Percentiles rank a stretch among this genome's conserved stretches.
phyloP scores from a whole-genome alignment of 2,888 invertebrate species.

The Saturnia pavonia region DNA sequence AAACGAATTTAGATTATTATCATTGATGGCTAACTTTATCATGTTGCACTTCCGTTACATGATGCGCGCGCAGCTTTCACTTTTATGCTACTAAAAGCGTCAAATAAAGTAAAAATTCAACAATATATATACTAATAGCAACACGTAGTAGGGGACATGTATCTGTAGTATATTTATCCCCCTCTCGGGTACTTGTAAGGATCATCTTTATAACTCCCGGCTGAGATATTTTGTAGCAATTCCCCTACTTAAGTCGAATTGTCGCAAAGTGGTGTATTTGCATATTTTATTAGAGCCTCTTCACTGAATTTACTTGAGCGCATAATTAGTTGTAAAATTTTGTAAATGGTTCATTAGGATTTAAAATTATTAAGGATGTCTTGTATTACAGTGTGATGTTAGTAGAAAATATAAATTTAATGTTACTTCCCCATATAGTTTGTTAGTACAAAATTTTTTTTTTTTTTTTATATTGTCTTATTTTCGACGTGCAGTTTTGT shows the following conservation, averaged over 20 bases:
- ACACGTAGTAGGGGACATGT: slow-evolving; percentile 30
- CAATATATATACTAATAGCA: not conserved
- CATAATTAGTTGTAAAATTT: slow-evolving; percentile 20
- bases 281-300: slow-evolving; percentile 31
- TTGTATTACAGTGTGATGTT: not conserved
- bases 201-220: slow-evolving; percentile 54
- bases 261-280: slow-evolving; percentile 33
- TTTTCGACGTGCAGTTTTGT: no score
- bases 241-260: slow-evolving; percentile 36
- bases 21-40: no score
- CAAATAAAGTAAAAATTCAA: no score
- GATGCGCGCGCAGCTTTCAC: no score
- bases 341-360: slow-evolving; percentile 14
- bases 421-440: no score
- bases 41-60: no score
- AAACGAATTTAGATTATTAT: no score
- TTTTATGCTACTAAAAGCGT: no score
- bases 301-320: slow-evolving; percentile 19
- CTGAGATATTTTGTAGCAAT: slow-evolving; percentile 43
- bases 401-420: not conserved
- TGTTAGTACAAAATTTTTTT: no score
- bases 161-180: slow-evolving; percentile 37
- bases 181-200: slow-evolving; percentile 43
- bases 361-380: slow-evolving; percentile 6
- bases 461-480: no score